phyloP scores from a whole-genome alignment of 2,888 invertebrate species.

The Brachypalpus laphriformis region DNA sequence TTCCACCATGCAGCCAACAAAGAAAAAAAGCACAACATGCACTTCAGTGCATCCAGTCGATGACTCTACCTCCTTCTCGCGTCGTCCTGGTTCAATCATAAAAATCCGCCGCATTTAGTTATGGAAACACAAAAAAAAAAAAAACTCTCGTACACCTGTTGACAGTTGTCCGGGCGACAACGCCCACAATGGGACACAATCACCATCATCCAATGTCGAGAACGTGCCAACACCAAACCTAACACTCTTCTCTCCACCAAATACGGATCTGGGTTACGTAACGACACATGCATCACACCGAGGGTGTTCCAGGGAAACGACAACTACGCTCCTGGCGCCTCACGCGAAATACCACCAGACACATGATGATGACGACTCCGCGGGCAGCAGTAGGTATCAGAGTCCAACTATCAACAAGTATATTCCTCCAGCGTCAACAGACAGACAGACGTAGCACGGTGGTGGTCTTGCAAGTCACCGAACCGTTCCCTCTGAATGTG shows the following conservation, averaged over 20 bases:
- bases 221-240: slow-evolving; percentile 53
- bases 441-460: slow-evolving; percentile 58
- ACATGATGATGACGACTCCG: slow-evolving; percentile 36
- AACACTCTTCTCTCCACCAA: slow-evolving; percentile 26
- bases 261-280: slow-evolving; percentile 59
- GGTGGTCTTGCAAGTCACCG: slow-evolving; percentile 69
- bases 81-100: slow-evolving; percentile 59
- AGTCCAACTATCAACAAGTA: slow-evolving; percentile 69
- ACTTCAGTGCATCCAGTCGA: slow-evolving; percentile 2
- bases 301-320: slow-evolving; percentile 55
- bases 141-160: slow-evolving; percentile 55
- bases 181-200: slow-evolving; percentile 36
- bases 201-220: slow-evolving; percentile 37
- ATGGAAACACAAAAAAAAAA: slow-evolving; percentile 49
- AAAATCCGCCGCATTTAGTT: slow-evolving; percentile 62
- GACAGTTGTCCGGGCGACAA: slow-evolving; percentile 38
- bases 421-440: slow-evolving; percentile 57
- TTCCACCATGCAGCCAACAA: slow-evolving; percentile 30
- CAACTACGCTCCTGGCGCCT: slow-evolving; percentile 61
- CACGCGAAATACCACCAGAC: slow-evolving; percentile 51
- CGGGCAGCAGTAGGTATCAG: slow-evolving; percentile 20
- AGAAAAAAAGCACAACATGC: slow-evolving; percentile 27
- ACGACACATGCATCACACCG: slow-evolving; percentile 46
- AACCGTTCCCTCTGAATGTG: slow-evolving; percentile 60
- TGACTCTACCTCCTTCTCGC: slow-evolving; percentile 2